Evolutionary conservation across 1,140 invertebrate genomes (phyloP).

Genomic region (Apis dorsata): DNA sequence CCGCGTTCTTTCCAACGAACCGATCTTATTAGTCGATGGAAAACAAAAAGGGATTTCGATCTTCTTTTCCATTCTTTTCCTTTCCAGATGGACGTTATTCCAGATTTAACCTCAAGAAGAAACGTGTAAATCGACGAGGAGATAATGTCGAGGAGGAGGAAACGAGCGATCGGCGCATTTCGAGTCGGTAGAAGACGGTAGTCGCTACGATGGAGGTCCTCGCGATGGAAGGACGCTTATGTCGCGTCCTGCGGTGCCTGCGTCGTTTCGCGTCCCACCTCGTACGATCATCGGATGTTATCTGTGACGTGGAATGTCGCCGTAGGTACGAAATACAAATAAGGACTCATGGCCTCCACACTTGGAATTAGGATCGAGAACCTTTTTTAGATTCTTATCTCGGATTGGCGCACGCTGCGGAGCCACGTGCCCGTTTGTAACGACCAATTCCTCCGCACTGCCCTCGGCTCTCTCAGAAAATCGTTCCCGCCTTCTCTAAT

Average conservation of each 20-base stretch:
- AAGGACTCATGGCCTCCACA: slow-evolving; percentile 56
- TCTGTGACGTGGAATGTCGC: slow-evolving; percentile 61
- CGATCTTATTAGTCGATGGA: background rate
- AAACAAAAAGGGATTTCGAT: background rate
- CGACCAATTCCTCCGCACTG: slow-evolving; percentile 7
- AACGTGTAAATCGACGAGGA: background rate
- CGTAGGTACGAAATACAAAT: slow-evolving; percentile 69
- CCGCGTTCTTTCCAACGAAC: background rate
- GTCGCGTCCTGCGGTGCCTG: slow-evolving; percentile 31
- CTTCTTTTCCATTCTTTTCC: background rate
- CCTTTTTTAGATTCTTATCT: slow-evolving; percentile 65
- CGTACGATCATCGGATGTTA: slow-evolving; percentile 62
- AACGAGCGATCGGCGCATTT: background rate
- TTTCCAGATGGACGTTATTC: background rate
- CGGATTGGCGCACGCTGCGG: slow-evolving; percentile 47
- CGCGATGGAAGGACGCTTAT: background rate
- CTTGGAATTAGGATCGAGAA: slow-evolving; percentile 66
- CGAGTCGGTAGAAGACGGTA: background rate
- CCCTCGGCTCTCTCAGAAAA: slow-evolving; percentile 11
- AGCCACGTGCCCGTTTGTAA: slow-evolving; percentile 56
- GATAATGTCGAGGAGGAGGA: background rate
- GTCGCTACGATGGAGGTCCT: slow-evolving; percentile 11
- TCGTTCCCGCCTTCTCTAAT: slow-evolving; percentile 20
- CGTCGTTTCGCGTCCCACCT: slow-evolving; percentile 39
- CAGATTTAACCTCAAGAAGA: background rate